These are phyloP conservation scores for Lasiurus cinereus DNA, from an alignment of 2,113 vertebrate genomes.

Conservation along the genomic window DNA sequence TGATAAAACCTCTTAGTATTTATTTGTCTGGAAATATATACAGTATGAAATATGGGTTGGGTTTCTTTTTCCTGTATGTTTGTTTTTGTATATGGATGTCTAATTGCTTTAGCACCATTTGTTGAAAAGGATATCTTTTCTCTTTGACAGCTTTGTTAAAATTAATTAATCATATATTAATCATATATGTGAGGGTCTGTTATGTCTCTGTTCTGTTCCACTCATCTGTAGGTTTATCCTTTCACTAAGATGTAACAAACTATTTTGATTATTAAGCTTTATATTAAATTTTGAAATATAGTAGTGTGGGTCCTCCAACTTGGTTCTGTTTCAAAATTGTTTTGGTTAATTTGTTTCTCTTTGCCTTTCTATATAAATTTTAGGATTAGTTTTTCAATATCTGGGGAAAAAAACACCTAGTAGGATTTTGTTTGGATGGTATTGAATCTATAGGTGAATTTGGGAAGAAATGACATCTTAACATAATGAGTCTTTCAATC, in stretches of 20 bases:
- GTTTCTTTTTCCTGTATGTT: neutral
- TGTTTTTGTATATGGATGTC: neutral
- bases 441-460: conserved; percentile 25
- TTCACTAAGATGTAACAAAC: neutral
- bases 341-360: conserved; percentile 5
- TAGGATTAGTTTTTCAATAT: neutral
- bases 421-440: conserved; percentile 9
- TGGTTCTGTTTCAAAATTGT: conserved; percentile 6
- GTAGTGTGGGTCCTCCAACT: neutral
- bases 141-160: neutral
- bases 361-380: conserved; percentile 21
- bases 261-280: neutral
- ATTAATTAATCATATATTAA: neutral
- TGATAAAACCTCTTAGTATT: neutral
- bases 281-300: conserved; percentile 39
- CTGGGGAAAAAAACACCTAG: neutral
- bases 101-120: neutral
- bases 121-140: neutral
- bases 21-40: neutral
- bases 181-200: neutral
- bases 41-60: neutral
- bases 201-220: neutral
- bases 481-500: neutral
- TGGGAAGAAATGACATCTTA: neutral
- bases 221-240: neutral